Evolutionary conservation across 2,888 invertebrate genomes (phyloP).

Genomic region (Plemyria rubiginata): DNA sequence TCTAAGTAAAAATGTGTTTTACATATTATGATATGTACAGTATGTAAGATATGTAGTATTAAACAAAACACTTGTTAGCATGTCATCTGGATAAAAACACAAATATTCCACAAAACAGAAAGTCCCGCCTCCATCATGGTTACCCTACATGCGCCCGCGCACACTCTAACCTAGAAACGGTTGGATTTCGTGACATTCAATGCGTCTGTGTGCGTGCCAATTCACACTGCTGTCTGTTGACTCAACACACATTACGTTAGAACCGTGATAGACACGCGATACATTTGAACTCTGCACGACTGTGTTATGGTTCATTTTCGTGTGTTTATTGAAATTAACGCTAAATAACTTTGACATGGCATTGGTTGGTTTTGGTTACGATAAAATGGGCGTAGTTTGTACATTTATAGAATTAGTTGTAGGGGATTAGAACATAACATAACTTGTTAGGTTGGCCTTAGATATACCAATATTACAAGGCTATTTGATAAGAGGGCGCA

Average conservation of each 20-base stretch:
- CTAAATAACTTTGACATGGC: slow-evolving; percentile 66
- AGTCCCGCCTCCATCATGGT: slow-evolving; percentile 49
- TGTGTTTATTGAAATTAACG: slow-evolving; percentile 39
- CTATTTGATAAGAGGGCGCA: slow-evolving; percentile 4
- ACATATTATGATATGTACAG: too few species aligned
- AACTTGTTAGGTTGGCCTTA: slow-evolving; percentile 36
- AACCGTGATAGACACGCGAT: slow-evolving; percentile 30
- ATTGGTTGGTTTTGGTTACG: slow-evolving; percentile 79
- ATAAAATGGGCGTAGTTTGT: slow-evolving; percentile 77
- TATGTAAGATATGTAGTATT: too few species aligned
- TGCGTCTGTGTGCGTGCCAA: slow-evolving; percentile 61
- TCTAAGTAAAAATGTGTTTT: too few species aligned
- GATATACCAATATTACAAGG: slow-evolving; percentile 31
- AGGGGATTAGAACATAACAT: slow-evolving; percentile 31
- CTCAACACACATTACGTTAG: slow-evolving; percentile 51
- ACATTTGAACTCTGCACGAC: slow-evolving; percentile 39
- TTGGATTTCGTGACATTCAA: slow-evolving; percentile 81
- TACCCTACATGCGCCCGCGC: slow-evolving; percentile 69
- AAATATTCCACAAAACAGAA: slow-evolving; percentile 15
- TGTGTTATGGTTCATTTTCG: slow-evolving; percentile 46
- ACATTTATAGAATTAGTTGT: slow-evolving; percentile 62
- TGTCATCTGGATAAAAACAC: background rate
- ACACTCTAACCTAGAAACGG: slow-evolving; percentile 81
- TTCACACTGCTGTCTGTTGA: slow-evolving; percentile 59
- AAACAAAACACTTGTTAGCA: background rate